phyloP scores from a whole-genome alignment of 2,888 invertebrate genomes.

The Spialia ferax region DNA sequence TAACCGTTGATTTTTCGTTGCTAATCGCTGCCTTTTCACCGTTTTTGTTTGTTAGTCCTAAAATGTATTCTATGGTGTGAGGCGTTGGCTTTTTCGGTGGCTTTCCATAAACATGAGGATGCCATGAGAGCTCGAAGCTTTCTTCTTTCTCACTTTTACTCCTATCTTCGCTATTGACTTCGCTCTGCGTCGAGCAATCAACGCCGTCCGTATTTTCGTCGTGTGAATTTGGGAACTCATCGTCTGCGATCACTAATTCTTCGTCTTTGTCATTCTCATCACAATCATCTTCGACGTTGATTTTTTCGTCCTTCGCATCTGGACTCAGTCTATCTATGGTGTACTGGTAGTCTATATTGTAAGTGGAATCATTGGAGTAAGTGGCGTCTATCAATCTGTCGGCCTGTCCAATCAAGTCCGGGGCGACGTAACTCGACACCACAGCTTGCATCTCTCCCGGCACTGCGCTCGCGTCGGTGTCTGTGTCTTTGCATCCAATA shows the following conservation, averaged over 20 bases:
- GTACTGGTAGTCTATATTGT: constrained; percentile 49
- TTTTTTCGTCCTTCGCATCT: constrained; percentile 60
- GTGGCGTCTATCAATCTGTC: constrained; percentile 59
- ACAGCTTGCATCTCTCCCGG: constrained; percentile 77
- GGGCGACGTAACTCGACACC: constrained; percentile 65
- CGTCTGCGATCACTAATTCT: constrained; percentile 62
- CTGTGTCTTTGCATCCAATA: constrained; percentile 48
- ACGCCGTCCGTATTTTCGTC: constrained; percentile 24
- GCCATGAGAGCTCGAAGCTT: constrained; percentile 88
- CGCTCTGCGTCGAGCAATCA: constrained; percentile 22
- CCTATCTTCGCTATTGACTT: constrained; percentile 44
- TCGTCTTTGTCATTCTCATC: constrained; percentile 65
- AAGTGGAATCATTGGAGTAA: constrained; percentile 50
- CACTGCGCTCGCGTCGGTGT: constrained; percentile 46
- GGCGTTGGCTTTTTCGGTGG: constrained; percentile 94
- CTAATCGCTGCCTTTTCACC: constrained; percentile 49
- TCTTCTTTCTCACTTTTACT: constrained; percentile 56
- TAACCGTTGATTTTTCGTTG: constrained; percentile 56
- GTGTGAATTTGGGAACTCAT: constrained; percentile 52
- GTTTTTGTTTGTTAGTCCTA: constrained; percentile 85
- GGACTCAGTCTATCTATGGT: constrained; percentile 60
- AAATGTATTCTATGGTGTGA: constrained; percentile 95
- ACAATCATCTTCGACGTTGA: constrained; percentile 63
- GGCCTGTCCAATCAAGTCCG: constrained; percentile 61
- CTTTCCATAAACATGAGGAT: constrained; percentile 95